Evolutionary conservation across 2,888 invertebrate species (phyloP).

Genomic region (Scaptomyza caliginosa): DNA sequence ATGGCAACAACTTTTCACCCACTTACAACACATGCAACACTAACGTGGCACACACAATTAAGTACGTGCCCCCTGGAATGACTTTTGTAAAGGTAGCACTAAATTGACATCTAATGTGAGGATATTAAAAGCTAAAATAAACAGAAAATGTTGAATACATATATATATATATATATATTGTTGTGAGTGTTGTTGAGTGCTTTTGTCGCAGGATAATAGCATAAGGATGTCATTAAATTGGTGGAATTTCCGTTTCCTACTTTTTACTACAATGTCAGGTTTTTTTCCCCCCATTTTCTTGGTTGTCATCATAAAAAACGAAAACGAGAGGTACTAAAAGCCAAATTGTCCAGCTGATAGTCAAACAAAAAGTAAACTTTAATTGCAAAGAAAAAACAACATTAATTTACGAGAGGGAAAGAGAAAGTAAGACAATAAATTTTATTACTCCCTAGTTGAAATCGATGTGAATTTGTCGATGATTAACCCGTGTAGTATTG

Average conservation of each 20-base stretch:
- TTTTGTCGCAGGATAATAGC: constrained; percentile 23
- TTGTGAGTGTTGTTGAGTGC: constrained; percentile 5
- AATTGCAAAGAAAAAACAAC: constrained; percentile 7
- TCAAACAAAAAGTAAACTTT: constrained; percentile 11
- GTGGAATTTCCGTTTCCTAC: constrained; percentile 55
- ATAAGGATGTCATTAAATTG: constrained; percentile 52
- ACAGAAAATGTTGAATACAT: not conserved
- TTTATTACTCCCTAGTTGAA: not conserved
- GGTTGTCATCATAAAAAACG: constrained; percentile 4
- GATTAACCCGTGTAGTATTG: constrained; percentile 28
- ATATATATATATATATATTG: not conserved
- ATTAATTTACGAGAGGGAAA: constrained; percentile 1
- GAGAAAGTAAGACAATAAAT: not conserved
- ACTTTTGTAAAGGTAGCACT: constrained; percentile 1
- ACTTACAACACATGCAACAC: constrained; percentile 35
- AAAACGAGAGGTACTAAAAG: too few species aligned
- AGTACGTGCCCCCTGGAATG: not conserved
- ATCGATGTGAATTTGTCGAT: not conserved
- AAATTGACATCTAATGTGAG: not conserved
- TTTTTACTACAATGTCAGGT: constrained; percentile 35
- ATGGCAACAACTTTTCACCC: constrained; percentile 21
- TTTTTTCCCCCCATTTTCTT: constrained; percentile 4
- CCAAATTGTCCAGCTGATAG: too few species aligned
- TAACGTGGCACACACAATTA: constrained; percentile 21
- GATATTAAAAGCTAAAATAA: not conserved